Evolutionary conservation across 2,888 invertebrate species (phyloP), one percentile per base, ranked within the genome.

Genomic region (Melanophora roralis): DNA sequence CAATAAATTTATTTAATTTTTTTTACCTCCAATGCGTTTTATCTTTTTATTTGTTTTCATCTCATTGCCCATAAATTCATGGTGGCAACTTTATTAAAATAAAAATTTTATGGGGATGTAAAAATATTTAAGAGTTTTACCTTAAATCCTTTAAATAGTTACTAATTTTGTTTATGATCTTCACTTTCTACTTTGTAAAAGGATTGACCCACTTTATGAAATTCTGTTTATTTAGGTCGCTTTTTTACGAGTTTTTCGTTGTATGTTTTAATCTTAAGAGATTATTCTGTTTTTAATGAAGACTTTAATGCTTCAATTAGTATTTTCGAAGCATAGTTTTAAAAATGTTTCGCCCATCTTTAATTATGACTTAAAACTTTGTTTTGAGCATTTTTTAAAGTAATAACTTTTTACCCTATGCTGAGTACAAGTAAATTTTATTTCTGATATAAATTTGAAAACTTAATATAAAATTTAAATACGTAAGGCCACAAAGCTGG

Each of bases 331-430:
- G 8, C 38, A 38, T 14, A 19, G 40, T 72, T 12, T 12, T 16
- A 34, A 34, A 51, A 59, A 34, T 34, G 9, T 40, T 43, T 38
- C 7, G 32, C 43, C 14, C 8, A 38, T 65, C 47, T 49, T 59
- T 45, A 72, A 62, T 72, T 65, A 74, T 64, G 55, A 73, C 64
- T 73, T 73, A 73, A 64, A 27, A 38, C 38, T 55, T 47, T 19
- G 27, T 53, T 71, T 71, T 34, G 9, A 14, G 1, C n/a, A 23
- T 21, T 23, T 11, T 40, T 43, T 2, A 6, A 27, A 27, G 9
- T 6, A 43, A 6, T 12, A 21, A n/a, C 7, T 38, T 27, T 27
- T 40, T 53, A 27, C 27, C 27, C 27, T 27, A 27, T 6, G 6
- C 6, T 27, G 6, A 27, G n/a, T n/a, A n/a, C n/a, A n/a, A n/a